Percentiles rank a stretch among this genome's conserved stretches.
phyloP scores from a whole-genome alignment of 2,888 invertebrate genomes.

The Aporophyla nigra region DNA sequence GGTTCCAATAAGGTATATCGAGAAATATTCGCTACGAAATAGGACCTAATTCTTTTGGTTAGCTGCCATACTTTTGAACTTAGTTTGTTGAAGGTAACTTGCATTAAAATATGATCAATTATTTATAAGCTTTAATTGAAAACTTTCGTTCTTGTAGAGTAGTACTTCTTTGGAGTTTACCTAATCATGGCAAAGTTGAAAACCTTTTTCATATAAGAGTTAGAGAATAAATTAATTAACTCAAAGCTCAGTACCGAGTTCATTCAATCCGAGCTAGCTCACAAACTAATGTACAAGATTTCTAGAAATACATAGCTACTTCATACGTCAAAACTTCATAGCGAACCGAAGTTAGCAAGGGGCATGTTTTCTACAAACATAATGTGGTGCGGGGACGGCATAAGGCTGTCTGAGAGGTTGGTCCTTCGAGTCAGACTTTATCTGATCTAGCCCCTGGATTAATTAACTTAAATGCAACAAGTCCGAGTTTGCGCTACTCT shows the following conservation, averaged over 20 bases:
- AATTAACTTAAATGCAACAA: conserved; percentile 91
- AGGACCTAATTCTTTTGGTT: conserved; percentile 30
- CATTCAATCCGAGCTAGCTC: conserved; percentile 15
- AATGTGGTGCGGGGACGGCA: conserved; percentile 60
- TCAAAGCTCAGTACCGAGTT: conserved; percentile 19
- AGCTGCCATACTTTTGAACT: not conserved
- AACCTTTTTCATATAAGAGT: conserved; percentile 16
- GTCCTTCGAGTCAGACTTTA: conserved; percentile 82
- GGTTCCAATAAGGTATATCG: conserved; percentile 68
- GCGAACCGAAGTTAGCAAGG: conserved; percentile 59
- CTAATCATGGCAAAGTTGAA: conserved; percentile 4
- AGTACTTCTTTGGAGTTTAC: conserved; percentile 1
- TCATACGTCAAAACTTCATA: conserved; percentile 60
- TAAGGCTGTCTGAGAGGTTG: conserved; percentile 72
- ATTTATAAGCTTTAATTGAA: conserved; percentile 30
- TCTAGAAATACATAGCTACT: conserved; percentile 37
- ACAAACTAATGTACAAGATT: conserved; percentile 34
- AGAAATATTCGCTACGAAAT: conserved; percentile 55
- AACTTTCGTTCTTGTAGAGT: conserved; percentile 13
- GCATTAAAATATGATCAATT: conserved; percentile 22
- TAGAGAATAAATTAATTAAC: conserved; percentile 23
- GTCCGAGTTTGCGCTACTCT: conserved; percentile 88
- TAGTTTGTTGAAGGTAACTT: conserved; percentile 8
- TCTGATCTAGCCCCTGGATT: conserved; percentile 86
- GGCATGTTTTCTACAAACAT: conserved; percentile 68